Evolutionary conservation across 2,888 invertebrate species (phyloP), one percentile per base, ranked within the genome.

Genomic region (Keiferia lycopersicella): DNA sequence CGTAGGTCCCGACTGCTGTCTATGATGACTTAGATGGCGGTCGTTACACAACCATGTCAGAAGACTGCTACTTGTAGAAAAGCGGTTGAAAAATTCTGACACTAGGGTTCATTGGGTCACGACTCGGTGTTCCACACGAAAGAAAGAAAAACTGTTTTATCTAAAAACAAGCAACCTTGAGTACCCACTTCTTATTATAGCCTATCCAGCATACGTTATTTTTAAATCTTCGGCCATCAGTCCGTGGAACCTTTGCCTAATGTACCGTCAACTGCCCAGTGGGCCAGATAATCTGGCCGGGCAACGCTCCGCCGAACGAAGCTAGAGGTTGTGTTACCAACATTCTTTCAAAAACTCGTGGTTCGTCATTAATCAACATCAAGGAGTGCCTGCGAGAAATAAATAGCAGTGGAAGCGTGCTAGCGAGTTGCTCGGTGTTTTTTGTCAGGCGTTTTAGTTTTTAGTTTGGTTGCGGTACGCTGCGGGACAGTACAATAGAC

Each of bases 241-340:
- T 61, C 34, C 30, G 50, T 53, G 2, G 39, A 16, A 41, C 63
- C 63, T 63, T 63, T 57, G 57, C 63, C 57, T 63, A 63, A 58
- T 63, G 63, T 63, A 63, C 16, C 63, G 58, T 6, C n/a, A 30
- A 56, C 6, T 18, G 57, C 10, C 48, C 63, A 63, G 45, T 57
- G 63, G 14, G 57, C 48, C 58, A 56, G 30, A 63, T 63, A 50
- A 61, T 61, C 61, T 41, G 34, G 48, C 14, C n/a, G 45, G 45
- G 26, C 45, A 10, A 26, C 60, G 26, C 41, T 61, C 60, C 26
- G 48, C 8, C 60, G 26, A 61, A 41, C 39, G 38, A 58, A 58
- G 22, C 30, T 58, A 18, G 48, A 61, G 61, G n/a, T 26, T 50
- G 10, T 12, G n/a, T 41, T 59, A 45, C 48, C 26, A 16, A 61